Evolutionary conservation across 2,113 vertebrate genomes (phyloP), one percentile per base, ranked within the genome.

Genomic region (Myotis davidii): DNA sequence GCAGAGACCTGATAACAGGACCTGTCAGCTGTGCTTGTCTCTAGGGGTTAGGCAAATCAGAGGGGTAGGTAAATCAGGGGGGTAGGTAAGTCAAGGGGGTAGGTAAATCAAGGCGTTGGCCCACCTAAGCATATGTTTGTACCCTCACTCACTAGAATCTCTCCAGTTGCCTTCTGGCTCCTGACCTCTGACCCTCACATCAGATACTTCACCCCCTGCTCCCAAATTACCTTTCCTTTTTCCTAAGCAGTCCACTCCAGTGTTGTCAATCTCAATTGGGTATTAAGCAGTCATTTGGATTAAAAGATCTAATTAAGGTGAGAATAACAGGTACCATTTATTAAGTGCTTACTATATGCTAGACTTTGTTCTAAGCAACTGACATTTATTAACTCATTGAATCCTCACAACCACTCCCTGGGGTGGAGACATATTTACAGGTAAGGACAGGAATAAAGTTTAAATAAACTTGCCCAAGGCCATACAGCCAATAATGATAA

Each of bases 291-390:
- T 93, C 69, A 69, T 88, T 95, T 89, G 79, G 82, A 91, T 77
- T 74, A 90, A 86, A 20, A 91, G 59, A 90, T 90, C 54, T 92
- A 94, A 90, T 90, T 90, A 95, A 87, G 89, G 67, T 89, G 50
- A 95, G 29, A 95, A 92, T 64, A 93, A 72, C 70, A 92, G 59
- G 81, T 92, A 83, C 85, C 32, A 91, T 93, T 94, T 97, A 93
- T 50, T 94, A 96, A 94, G 88, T 97, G 72, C 56, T 86, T 95
- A 92, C 61, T 96, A 86, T 89, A 93, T 85, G 20, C 52, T 64
- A 85, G 48, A 42, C 69, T 89, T 76, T 86, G 50, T 94, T 94
- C 81, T 96, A 86, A 96, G 64, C 64, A 72, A 50, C 52, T 93
- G 77, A 93, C n/a, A 85, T 92, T 88, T 88, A 88, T 93, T 79